Conservation (phyloP, 2,113 vertebrate species). For the Phalacrocorax brasilianus region DNA sequence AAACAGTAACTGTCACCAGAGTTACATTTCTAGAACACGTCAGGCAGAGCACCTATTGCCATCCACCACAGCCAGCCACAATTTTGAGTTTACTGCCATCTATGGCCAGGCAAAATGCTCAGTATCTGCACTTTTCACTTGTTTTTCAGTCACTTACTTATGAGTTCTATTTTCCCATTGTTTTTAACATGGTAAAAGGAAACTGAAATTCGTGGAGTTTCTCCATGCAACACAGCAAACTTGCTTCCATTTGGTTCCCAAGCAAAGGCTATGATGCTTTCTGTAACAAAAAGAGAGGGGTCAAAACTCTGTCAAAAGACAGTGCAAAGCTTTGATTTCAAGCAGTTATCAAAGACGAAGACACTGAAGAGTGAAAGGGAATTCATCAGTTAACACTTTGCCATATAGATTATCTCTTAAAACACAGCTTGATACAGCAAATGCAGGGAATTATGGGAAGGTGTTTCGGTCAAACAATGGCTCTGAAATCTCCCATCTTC, state of each 20-base stretch:
- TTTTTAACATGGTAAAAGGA: slow-evolving; percentile 98
- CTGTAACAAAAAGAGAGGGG: slow-evolving; percentile 55
- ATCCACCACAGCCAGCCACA: not conserved
- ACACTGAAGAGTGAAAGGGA: not conserved
- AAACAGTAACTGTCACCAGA: not conserved
- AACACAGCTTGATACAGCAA: not conserved
- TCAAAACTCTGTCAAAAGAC: not conserved
- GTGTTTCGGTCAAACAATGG: not conserved
- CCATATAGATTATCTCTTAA: not conserved
- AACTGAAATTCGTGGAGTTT: slow-evolving; percentile 89
- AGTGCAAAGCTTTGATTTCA: not conserved
- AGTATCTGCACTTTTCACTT: not conserved
- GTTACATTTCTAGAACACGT: not conserved
- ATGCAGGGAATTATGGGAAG: not conserved
- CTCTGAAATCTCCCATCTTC: not conserved
- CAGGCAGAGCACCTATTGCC: not conserved
- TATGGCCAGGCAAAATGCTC: not conserved
- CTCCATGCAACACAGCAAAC: slow-evolving; percentile 96
- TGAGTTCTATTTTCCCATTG: slow-evolving; percentile 96
- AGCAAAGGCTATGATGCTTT: slow-evolving; percentile 96
- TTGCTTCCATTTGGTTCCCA: slow-evolving; percentile 99
- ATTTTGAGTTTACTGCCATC: not conserved
- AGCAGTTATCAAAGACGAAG: not conserved
- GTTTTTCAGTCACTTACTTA: slow-evolving; percentile 82
- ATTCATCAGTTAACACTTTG: not conserved